Evolutionary conservation across 2,888 invertebrate species (phyloP).

Genomic region (Xanthorhoe spadicearia): DNA sequence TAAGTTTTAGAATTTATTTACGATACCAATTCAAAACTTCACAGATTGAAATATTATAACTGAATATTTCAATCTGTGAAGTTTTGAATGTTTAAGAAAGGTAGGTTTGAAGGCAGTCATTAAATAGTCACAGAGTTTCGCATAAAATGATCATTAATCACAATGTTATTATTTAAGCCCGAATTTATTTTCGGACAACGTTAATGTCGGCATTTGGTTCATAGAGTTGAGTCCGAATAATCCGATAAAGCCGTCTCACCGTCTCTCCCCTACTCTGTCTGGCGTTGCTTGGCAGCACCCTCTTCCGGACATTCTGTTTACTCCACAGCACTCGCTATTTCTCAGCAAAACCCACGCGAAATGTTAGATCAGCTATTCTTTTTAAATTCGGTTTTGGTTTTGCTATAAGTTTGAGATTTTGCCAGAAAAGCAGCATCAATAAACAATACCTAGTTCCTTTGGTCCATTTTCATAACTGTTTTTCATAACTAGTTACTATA

Average conservation of each 20-base stretch:
- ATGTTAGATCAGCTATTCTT: slow-evolving; percentile 8
- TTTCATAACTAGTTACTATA: too few relatives aligned
- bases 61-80: too few relatives aligned
- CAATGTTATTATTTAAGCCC: neutral
- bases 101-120: too few relatives aligned
- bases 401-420: neutral
- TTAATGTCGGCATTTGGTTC: neutral
- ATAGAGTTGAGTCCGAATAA: neutral
- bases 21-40: too few relatives aligned
- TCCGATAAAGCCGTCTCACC: neutral
- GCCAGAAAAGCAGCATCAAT: neutral
- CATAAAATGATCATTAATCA: neutral
- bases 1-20: too few relatives aligned
- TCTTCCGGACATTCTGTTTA: slow-evolving; percentile 13
- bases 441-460: too few relatives aligned
- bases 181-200: neutral
- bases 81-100: too few relatives aligned
- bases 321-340: slow-evolving; percentile 17
- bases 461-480: too few relatives aligned
- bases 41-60: too few relatives aligned
- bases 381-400: neutral
- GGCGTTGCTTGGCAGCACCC: slow-evolving; percentile 43
- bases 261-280: slow-evolving; percentile 8
- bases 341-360: slow-evolving; percentile 19
- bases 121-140: too few relatives aligned